phyloP scores from a whole-genome alignment of 2,797 vertebrate genomes.

The Rhinatrema bivittatum region DNA sequence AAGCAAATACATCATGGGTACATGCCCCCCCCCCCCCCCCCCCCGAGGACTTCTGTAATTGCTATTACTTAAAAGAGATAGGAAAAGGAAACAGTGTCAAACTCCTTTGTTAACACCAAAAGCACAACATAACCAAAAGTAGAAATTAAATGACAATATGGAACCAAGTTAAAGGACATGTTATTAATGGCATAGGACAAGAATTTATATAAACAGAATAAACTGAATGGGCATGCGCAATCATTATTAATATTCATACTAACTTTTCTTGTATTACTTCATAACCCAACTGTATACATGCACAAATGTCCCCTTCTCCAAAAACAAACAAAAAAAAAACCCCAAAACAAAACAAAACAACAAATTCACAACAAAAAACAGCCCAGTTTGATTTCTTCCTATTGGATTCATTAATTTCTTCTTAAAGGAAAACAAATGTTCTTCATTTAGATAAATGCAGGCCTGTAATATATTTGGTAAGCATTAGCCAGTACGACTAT shows the following conservation, averaged over 20 bases:
- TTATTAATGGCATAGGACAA: constrained; percentile 42
- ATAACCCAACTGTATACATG: constrained; percentile 58
- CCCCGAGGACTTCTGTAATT: too few relatives aligned
- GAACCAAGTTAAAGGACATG: constrained; percentile 39
- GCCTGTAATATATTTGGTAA: constrained; percentile 29
- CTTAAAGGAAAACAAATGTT: constrained; percentile 51
- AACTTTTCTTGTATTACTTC: constrained; percentile 44
- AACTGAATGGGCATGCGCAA: constrained; percentile 52
- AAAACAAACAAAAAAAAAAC: constrained; percentile 20
- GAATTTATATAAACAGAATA: constrained; percentile 56
- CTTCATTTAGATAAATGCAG: constrained; percentile 34
- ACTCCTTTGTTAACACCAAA: too few relatives aligned
- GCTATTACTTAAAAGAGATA: too few relatives aligned
- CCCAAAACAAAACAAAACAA: too few relatives aligned
- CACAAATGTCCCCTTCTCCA: neutral
- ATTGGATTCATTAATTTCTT: constrained; percentile 51
- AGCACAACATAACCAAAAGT: too few relatives aligned
- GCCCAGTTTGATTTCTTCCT: constrained; percentile 41
- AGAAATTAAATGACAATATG: too few relatives aligned
- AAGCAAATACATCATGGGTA: too few relatives aligned
- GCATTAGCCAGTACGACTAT: constrained; percentile 18
- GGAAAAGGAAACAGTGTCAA: too few relatives aligned
- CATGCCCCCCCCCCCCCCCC: too few relatives aligned
- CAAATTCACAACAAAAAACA: too few relatives aligned
- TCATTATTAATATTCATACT: constrained; percentile 53